Evolutionary conservation across 37 sponge, comb jelly and placozoan species (phyloP).

Genomic region (Geodia barretti): DNA sequence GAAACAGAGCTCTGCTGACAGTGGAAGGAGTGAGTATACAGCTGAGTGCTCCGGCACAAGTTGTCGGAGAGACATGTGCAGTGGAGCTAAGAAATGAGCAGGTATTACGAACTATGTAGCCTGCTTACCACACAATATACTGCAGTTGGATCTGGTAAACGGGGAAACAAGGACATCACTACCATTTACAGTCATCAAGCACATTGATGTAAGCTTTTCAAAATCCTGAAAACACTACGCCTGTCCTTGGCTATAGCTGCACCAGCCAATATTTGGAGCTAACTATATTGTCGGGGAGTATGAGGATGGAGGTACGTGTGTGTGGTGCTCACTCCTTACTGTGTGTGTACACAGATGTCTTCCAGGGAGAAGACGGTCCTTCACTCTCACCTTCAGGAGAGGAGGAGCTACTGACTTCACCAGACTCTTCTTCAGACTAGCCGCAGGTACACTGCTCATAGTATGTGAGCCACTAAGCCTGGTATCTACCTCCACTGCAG

Average conservation of each 20-base stretch:
- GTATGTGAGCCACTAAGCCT: no score
- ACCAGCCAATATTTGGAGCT: slow-evolving; percentile 72
- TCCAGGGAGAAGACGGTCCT: background rate
- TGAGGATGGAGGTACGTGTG: slow-evolving; percentile 19
- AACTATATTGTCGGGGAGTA: slow-evolving; percentile 61
- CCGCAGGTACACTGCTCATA: slow-evolving; percentile 59
- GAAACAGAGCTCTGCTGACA: background rate
- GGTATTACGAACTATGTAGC: no score
- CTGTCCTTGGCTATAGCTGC: slow-evolving; percentile 19
- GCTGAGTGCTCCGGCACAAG: background rate
- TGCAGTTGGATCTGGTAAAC: background rate
- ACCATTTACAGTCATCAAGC: slow-evolving; percentile 17
- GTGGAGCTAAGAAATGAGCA: no score
- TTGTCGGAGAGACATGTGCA: background rate
- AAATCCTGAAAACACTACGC: background rate
- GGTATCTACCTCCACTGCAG: no score
- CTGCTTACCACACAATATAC: no score
- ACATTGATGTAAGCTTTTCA: slow-evolving; percentile 42
- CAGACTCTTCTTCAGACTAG: slow-evolving; percentile 44
- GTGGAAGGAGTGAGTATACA: background rate
- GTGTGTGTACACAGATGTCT: no score
- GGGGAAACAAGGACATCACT: slow-evolving; percentile 6
- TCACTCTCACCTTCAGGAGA: slow-evolving; percentile 45
- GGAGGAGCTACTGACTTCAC: slow-evolving; percentile 76
- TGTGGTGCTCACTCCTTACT: no score